These are phyloP conservation scores for Cyprinella venusta DNA, from an alignment of 2,797 vertebrate species.

Conservation along the genomic window DNA sequence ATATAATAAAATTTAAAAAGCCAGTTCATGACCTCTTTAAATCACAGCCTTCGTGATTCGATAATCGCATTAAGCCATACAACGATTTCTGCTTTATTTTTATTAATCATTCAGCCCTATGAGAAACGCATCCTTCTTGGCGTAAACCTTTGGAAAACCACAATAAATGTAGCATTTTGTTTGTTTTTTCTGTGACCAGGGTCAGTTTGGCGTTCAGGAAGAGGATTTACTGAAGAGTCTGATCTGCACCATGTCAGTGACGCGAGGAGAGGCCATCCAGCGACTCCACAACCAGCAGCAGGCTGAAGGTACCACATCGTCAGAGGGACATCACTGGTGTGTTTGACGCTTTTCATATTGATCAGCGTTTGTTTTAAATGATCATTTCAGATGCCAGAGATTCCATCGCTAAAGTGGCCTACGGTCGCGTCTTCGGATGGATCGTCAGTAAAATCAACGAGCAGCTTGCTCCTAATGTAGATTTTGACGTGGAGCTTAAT, in stretches of 20 bases:
- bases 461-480: slow-evolving; percentile 69
- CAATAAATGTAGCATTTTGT: background rate
- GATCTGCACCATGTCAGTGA: slow-evolving; percentile 72
- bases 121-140: background rate
- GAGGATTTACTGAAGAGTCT: slow-evolving; percentile 77
- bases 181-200: slow-evolving; percentile 60
- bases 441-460: slow-evolving; percentile 80
- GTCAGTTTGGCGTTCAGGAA: slow-evolving; percentile 79
- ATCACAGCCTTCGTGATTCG: too few species aligned
- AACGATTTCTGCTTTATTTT: background rate
- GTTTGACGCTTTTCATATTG: background rate
- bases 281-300: slow-evolving; percentile 79
- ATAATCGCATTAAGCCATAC: background rate
- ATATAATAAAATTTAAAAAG: too few species aligned
- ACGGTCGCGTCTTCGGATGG: slow-evolving; percentile 79
- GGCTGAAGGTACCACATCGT: slow-evolving; percentile 72
- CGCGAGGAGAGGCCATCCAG: slow-evolving; percentile 77
- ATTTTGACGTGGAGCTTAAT: slow-evolving; percentile 66
- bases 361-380: background rate
- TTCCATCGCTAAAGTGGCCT: slow-evolving; percentile 78
- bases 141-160: background rate
- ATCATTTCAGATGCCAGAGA: slow-evolving; percentile 75
- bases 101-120: too few species aligned
- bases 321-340: background rate
- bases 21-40: too few species aligned